Percentiles rank a stretch among this genome's conserved stretches.
phyloP scores from a whole-genome alignment of 2,113 vertebrate genomes.

The Euleptes europaea region DNA sequence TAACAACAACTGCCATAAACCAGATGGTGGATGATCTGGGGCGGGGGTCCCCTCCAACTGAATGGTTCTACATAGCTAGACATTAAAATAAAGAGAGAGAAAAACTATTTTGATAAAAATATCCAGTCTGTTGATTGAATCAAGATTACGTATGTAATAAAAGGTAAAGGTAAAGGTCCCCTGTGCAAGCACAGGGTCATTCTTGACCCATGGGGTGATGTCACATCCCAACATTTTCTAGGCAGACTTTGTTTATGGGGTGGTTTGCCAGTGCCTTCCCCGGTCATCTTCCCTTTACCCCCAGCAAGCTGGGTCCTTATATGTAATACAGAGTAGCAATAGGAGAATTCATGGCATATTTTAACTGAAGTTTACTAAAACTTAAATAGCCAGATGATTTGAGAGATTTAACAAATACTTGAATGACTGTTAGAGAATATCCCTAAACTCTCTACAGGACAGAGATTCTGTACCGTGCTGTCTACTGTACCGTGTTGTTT shows the following conservation, averaged over 20 bases:
- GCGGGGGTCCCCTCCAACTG: neutral
- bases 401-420: neutral
- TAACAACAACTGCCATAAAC: neutral
- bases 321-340: neutral
- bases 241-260: too few relatives aligned
- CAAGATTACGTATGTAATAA: neutral
- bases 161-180: too few relatives aligned
- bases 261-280: too few relatives aligned
- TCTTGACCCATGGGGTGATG: too few relatives aligned
- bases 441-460: neutral
- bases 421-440: neutral
- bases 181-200: too few relatives aligned
- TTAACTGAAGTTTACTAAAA: conserved; percentile 4
- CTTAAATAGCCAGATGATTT: neutral
- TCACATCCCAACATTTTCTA: too few relatives aligned
- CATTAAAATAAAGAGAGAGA: neutral
- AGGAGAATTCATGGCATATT: neutral
- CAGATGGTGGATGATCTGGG: neutral
- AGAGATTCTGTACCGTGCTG: neutral
- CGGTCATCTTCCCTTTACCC: too few relatives aligned
- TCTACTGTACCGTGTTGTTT: rapidly evolving
- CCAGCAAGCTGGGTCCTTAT: too few relatives aligned
- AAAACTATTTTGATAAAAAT: conserved; percentile 25
- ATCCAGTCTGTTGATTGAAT: neutral
- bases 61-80: neutral